These are phyloP conservation scores for Drosophila infuscata DNA, from an alignment of 2,888 invertebrate species.

Conservation along the genomic window DNA sequence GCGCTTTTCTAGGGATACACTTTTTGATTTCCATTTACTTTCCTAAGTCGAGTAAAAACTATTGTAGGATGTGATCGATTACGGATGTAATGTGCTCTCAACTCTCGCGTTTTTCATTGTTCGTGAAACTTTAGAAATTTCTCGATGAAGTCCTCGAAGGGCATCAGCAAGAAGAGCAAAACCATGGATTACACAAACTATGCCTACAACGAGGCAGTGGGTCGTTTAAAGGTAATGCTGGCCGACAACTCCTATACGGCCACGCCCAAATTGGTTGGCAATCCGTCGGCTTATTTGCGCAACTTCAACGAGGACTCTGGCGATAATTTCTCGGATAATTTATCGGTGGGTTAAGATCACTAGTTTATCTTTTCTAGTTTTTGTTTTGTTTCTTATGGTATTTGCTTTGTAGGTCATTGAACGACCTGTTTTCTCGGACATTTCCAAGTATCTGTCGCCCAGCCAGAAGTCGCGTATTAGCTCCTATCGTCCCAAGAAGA, in stretches of 20 bases:
- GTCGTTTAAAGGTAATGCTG: constrained; percentile 90
- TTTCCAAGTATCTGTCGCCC: constrained; percentile 84
- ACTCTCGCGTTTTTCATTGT: constrained; percentile 17
- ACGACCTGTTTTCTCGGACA: constrained; percentile 84
- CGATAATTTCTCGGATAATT: constrained; percentile 87
- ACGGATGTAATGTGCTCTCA: constrained; percentile 35
- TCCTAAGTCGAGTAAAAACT: background rate
- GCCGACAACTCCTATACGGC: constrained; percentile 89
- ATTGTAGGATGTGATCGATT: constrained; percentile 67
- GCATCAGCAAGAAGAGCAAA: constrained; percentile 83
- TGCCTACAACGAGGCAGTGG: constrained; percentile 94
- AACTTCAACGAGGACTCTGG: constrained; percentile 86
- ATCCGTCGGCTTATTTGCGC: constrained; percentile 74
- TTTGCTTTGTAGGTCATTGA: constrained; percentile 76
- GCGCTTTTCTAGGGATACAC: constrained; percentile 25
- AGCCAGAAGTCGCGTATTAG: constrained; percentile 80
- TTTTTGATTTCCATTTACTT: background rate
- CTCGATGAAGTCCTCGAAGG: constrained; percentile 83
- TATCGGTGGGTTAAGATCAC: constrained; percentile 75
- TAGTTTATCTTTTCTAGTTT: background rate
- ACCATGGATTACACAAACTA: constrained; percentile 93
- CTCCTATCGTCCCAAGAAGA: constrained; percentile 74
- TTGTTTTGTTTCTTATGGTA: background rate
- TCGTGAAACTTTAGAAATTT: constrained; percentile 71
- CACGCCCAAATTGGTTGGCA: constrained; percentile 84